These are phyloP conservation scores for Plusia festucae DNA, from an alignment of 2,888 invertebrate genomes.

Conservation along the genomic window DNA sequence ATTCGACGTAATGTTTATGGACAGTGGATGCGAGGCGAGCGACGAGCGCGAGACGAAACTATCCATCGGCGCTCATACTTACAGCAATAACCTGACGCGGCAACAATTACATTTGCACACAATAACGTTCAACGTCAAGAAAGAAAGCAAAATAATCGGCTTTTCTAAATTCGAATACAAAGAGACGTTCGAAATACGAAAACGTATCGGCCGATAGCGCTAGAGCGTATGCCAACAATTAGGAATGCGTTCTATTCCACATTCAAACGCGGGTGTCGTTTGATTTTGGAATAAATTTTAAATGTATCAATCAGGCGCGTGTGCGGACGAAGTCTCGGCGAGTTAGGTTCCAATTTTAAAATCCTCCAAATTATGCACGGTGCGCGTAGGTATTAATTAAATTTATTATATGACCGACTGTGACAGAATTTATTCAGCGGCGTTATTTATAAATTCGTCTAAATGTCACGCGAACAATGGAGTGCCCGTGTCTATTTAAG, in stretches of 20 bases:
- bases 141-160: constrained; percentile 83
- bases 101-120: constrained; percentile 88
- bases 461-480: constrained; percentile 88
- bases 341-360: constrained; percentile 68
- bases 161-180: constrained; percentile 88
- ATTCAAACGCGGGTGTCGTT: constrained; percentile 76
- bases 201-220: constrained; percentile 82
- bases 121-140: constrained; percentile 76
- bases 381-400: constrained; percentile 68
- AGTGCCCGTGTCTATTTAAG: constrained; percentile 84
- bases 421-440: constrained; percentile 76
- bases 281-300: constrained; percentile 78
- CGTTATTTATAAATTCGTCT: constrained; percentile 85
- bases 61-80: constrained; percentile 70
- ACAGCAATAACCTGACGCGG: constrained; percentile 79
- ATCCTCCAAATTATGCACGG: constrained; percentile 68
- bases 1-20: constrained; percentile 61
- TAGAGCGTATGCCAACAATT: constrained; percentile 86
- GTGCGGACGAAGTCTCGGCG: constrained; percentile 37
- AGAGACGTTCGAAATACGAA: constrained; percentile 84
- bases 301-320: constrained; percentile 60
- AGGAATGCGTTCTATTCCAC: constrained; percentile 85
- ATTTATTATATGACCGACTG: constrained; percentile 72
- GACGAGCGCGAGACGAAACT: constrained; percentile 59
- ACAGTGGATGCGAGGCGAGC: constrained; percentile 48